phyloP scores from a whole-genome alignment of 2,888 invertebrate genomes.

The Bombylius major region DNA sequence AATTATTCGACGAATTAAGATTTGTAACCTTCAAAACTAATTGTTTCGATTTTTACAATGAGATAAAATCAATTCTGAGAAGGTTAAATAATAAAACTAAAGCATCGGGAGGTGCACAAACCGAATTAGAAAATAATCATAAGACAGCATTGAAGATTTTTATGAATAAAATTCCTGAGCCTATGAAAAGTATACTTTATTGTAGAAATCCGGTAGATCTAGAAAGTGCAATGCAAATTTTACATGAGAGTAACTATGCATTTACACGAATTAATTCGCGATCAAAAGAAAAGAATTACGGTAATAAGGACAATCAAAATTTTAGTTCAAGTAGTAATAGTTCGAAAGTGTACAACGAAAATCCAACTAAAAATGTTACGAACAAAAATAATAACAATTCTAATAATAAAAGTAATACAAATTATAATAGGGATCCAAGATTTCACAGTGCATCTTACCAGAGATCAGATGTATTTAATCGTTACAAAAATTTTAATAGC shows the following conservation, averaged over 20 bases:
- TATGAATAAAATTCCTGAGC: slow-evolving; percentile 14
- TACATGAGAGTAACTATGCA: not conserved
- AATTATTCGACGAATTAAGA: slow-evolving; percentile 10
- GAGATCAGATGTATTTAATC: too few relatives aligned
- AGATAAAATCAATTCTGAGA: slow-evolving; percentile 10
- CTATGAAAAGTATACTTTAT: slow-evolving; percentile 10
- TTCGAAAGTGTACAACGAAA: too few relatives aligned
- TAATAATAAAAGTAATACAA: too few relatives aligned
- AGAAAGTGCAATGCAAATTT: slow-evolving; percentile 12
- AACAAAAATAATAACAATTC: too few relatives aligned
- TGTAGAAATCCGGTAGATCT: slow-evolving; percentile 10
- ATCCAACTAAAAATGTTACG: too few relatives aligned
- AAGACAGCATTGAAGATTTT: slow-evolving; percentile 13
- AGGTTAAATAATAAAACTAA: slow-evolving; percentile 11
- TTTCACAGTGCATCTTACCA: too few relatives aligned
- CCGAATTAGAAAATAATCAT: slow-evolving; percentile 10
- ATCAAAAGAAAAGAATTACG: too few relatives aligned
- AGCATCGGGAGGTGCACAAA: not conserved
- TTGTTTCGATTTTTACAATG: slow-evolving; percentile 10
- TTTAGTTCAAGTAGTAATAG: too few relatives aligned
- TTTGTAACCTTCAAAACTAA: slow-evolving; percentile 9
- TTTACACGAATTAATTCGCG: too few relatives aligned
- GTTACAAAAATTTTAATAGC: too few relatives aligned
- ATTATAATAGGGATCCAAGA: too few relatives aligned
- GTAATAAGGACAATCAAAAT: too few relatives aligned